Evolutionary conservation across 2,113 vertebrate genomes (phyloP), one percentile per base, ranked within the genome.

Genomic region (Phalacrocorax aristotelis): DNA sequence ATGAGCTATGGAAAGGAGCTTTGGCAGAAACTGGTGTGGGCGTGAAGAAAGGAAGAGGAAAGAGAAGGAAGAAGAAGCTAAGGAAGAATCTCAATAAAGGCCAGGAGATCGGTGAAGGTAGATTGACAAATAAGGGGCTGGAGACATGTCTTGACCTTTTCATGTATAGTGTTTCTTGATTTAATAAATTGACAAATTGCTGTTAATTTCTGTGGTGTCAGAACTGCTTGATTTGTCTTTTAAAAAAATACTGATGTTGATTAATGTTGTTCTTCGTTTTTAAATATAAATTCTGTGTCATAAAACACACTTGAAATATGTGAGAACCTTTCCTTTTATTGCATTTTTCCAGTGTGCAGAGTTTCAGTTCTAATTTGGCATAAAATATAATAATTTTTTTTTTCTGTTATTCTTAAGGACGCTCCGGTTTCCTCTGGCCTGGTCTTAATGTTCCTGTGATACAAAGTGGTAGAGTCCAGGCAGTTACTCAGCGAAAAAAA

Each of bases 71-170:
- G 96, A 99, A 97, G 46, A 99, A 98, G 95, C 13, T 98, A 7
- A 99, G 87, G 96, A 99, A 97, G 90, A 98, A 99, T 97, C 98
- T 99, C 91, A 99, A 99, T 66, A 96, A 95, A 96, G 99, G 99
- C 90, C 99, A 99, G 97, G 79, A 57, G 38, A 95, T 99, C 9
- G 99, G 99, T 72, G 99, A 99, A 98, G 99, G 99, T 99, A 98
- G 94, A 95, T 49, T 90, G 22, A 49, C 8, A 86, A 89, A 79
- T 46, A 40, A 60, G 19, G 29, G 68, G 16, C 60, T 87, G 65
- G 70, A 74, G n/a, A 65, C 51, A 6, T 29, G 17, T 46, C 34
- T 51, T 71, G 21, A 55, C 34, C 1, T 27, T 76, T 71, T 57
- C 2, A 4, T 69, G 27, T 69, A 1, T 27, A 54, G 7, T 51